Evolutionary conservation across 2,888 invertebrate genomes (phyloP), one percentile per base, ranked within the genome.

Genomic region (Melinopterus prodromus): DNA sequence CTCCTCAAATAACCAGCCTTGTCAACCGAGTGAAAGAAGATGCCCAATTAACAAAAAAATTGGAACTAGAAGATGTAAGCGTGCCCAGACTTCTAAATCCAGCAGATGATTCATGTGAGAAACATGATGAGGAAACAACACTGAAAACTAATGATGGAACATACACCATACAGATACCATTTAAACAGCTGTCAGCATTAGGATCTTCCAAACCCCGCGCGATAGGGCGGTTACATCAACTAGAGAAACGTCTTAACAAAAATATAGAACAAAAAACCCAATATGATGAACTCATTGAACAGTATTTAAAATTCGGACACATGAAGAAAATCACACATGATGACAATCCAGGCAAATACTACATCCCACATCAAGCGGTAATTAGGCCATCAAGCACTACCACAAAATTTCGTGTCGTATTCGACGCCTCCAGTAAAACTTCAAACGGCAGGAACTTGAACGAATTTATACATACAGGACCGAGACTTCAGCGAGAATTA

Each of bases 341-440:
- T 77, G 80, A 53, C 81, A 83, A 79, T 80, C 82, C 15, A 78
- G 53, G n/a, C n/a, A n/a, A n/a, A n/a, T n/a, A n/a, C n/a, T n/a
- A n/a, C n/a, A n/a, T n/a, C n/a, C n/a, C n/a, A n/a, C n/a, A n/a
- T n/a, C n/a, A n/a, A n/a, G n/a, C n/a, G n/a, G n/a, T n/a, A n/a
- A n/a, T n/a, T n/a, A n/a, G n/a, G n/a, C n/a, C n/a, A n/a, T n/a
- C n/a, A n/a, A n/a, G n/a, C n/a, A n/a, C n/a, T n/a, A n/a, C n/a
- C n/a, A n/a, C n/a, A n/a, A n/a, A n/a, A n/a, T n/a, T n/a, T n/a
- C n/a, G n/a, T n/a, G n/a, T n/a, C n/a, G n/a, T n/a, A n/a, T n/a
- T n/a, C n/a, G n/a, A n/a, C n/a, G n/a, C n/a, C n/a, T n/a, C n/a
- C n/a, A n/a, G n/a, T n/a, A n/a, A n/a, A n/a, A n/a, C n/a, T n/a